These are phyloP conservation scores for Falco rusticolus DNA, from an alignment of 2,797 vertebrate species.

Conservation along the genomic window DNA sequence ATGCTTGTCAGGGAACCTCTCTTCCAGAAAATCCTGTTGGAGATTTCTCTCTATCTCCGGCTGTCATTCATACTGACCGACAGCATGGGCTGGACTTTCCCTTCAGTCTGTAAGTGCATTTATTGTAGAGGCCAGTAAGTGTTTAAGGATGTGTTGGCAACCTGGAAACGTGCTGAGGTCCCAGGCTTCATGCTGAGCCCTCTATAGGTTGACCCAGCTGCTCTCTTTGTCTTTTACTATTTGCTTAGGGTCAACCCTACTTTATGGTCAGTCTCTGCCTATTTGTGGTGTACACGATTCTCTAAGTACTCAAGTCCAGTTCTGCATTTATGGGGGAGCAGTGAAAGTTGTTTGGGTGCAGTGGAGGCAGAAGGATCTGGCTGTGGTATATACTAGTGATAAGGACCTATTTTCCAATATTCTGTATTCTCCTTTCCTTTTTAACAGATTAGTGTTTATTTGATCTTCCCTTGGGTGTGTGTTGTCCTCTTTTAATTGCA, in stretches of 20 bases:
- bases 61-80: not conserved
- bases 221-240: not conserved
- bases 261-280: not conserved
- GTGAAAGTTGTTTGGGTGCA: not conserved
- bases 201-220: not conserved
- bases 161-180: not conserved
- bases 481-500: conserved; percentile 53
- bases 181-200: not conserved
- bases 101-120: not conserved
- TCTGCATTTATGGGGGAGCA: accelerated
- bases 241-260: not conserved
- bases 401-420: not conserved
- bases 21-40: not conserved
- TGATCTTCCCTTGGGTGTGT: conserved; percentile 53
- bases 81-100: not conserved
- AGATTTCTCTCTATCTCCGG: not conserved
- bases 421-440: conserved; percentile 13
- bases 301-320: not conserved
- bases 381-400: not conserved
- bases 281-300: accelerated
- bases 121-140: not conserved
- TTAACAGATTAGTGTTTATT: conserved; percentile 40
- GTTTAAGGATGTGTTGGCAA: not conserved
- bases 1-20: not conserved
- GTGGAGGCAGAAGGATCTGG: not conserved